These are phyloP conservation scores for Poecile atricapillus DNA, from an alignment of 2,113 vertebrate genomes.

Conservation along the genomic window DNA sequence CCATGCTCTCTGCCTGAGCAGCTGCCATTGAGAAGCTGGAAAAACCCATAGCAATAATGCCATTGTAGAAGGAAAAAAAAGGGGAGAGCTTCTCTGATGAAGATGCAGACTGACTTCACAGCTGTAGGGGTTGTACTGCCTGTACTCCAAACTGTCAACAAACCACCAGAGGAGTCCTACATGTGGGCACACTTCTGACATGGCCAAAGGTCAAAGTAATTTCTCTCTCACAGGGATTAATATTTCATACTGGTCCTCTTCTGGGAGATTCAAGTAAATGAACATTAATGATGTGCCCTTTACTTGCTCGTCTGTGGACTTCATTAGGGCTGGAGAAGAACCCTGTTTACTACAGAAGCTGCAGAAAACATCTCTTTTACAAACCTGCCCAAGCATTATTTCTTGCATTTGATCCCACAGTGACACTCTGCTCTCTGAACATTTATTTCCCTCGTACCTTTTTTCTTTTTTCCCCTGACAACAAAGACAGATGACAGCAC, in stretches of 20 bases:
- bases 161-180: background rate
- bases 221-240: background rate
- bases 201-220: background rate
- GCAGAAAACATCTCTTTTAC: background rate
- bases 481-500: rapidly evolving
- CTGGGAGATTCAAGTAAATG: background rate
- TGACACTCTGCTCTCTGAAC: background rate
- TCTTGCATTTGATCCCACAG: background rate
- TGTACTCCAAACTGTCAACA: background rate
- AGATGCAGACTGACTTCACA: background rate
- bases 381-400: background rate
- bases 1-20: background rate
- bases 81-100: background rate
- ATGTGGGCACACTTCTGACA: background rate
- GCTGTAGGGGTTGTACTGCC: background rate
- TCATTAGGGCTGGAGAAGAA: background rate
- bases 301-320: background rate
- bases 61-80: background rate
- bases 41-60: background rate
- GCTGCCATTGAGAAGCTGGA: background rate
- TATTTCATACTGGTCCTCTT: background rate
- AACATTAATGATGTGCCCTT: background rate
- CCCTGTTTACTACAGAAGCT: background rate
- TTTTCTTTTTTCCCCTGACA: background rate
- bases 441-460: background rate